Evolutionary conservation across 2,797 vertebrate species (phyloP), one percentile per base, ranked within the genome.

Genomic region (Parauchenoglanis punctatus): DNA sequence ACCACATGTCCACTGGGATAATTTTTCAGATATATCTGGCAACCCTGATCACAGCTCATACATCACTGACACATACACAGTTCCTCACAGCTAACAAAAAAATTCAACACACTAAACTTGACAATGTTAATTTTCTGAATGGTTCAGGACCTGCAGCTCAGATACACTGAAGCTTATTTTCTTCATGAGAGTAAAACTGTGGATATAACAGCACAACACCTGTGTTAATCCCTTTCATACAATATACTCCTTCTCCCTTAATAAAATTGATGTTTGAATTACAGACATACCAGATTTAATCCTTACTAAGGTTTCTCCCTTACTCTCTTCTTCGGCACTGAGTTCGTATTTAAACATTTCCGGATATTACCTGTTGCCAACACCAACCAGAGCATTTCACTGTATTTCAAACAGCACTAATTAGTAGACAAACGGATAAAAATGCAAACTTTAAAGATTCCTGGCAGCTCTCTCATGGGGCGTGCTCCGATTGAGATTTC

Each of bases 391-490:
- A 83, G 61, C 46, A 72, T 5, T 44, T 61, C n/a, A 20, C 7
- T 58, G 46, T 35, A 40, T 83, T 59, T 78, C 63, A 28, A 86
- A 83, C 18, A 46, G 49, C n/a, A 68, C 80, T 86, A 88, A 88
- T 68, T 68, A 61, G 44, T 81, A 78, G 28, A 17, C 11, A 40
- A 76, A 46, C 52, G n/a, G 70, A 77, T 77, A 70, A 73, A 68
- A 85, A 81, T 65, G 56, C 76, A 12, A 85, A 88, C 83, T 80
- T 70, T 84, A 65, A 75, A 82, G 84, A 85, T 65, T 85, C 80
- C 85, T 78, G 72, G 63, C 61, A 63, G 87, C 84, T 70, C 80
- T 86, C 84, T 86, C 80, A 44, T 11, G 63, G 88, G 85, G 44
- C 40, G 15, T 2, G 20, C 81, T 78, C 59, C 13, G 61, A 77